Conservation (phyloP, 2,797 vertebrate genomes). For the Falco novaeseelandiae region DNA sequence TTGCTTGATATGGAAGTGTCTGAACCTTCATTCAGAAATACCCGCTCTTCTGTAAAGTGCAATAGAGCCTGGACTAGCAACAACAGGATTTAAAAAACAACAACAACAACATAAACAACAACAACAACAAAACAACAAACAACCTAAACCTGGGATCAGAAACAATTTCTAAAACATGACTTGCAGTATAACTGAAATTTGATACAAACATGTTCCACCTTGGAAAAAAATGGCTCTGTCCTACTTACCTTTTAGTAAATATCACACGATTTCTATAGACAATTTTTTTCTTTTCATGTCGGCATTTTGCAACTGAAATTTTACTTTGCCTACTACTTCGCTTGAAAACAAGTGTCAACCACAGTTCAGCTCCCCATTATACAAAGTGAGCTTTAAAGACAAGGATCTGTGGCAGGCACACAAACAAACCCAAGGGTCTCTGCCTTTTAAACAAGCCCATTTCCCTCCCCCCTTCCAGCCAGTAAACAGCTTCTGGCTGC, state of each 20-base stretch:
- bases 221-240: neutral
- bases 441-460: conserved; percentile 42
- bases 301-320: neutral
- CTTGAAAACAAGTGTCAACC: neutral
- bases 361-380: neutral
- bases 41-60: neutral
- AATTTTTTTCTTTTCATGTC: neutral
- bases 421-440: conserved; percentile 10
- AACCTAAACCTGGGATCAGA: neutral
- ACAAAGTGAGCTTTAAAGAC: neutral
- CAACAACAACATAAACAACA: neutral
- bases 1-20: neutral
- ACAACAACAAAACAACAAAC: neutral
- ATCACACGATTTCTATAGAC: neutral
- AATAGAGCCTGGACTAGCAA: neutral
- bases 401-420: neutral
- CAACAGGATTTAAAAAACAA: neutral
- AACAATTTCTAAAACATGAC: neutral
- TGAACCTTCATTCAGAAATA: neutral
- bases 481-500: conserved; percentile 63
- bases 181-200: neutral
- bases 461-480: neutral
- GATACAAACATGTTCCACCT: neutral
- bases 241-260: neutral
- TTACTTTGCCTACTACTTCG: neutral